Conservation (phyloP, 2,888 invertebrate species). For the Callinectes sapidus region DNA sequence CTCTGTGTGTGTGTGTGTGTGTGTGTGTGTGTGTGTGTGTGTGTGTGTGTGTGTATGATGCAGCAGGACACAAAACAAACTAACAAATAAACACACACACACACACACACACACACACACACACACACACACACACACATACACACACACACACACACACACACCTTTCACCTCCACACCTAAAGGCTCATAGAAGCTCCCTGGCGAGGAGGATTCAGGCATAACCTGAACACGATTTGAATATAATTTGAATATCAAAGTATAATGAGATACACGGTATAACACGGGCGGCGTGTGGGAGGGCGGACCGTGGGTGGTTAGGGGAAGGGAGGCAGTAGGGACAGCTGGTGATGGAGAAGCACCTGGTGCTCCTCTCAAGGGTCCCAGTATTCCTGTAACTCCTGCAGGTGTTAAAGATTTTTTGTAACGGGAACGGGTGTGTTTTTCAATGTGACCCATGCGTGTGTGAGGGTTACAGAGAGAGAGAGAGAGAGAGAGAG, state of each 20-base stretch:
- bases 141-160: not conserved
- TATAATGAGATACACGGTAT: slow-evolving; percentile 56
- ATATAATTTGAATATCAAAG: slow-evolving; percentile 57
- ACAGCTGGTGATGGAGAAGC: not conserved
- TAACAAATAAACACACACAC: no score
- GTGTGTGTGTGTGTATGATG: no score
- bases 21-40: no score
- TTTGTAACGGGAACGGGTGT: not conserved
- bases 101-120: no score
- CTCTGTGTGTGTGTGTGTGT: no score
- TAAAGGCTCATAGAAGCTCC: slow-evolving; percentile 21
- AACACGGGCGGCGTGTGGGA: slow-evolving; percentile 47
- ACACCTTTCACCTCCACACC: no score
- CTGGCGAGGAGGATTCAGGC: slow-evolving; percentile 20
- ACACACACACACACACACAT: not conserved
- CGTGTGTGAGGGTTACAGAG: not conserved
- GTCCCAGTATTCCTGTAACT: not conserved
- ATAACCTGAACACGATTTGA: slow-evolving; percentile 43
- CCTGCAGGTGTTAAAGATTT: not conserved
- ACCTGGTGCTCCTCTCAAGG: not conserved
- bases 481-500: not conserved
- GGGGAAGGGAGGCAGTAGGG: not conserved
- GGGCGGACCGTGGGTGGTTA: not conserved
- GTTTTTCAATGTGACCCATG: not conserved
- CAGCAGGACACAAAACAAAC: no score